Conservation (phyloP, 2,888 invertebrate genomes). For the Lamproptera curius region DNA sequence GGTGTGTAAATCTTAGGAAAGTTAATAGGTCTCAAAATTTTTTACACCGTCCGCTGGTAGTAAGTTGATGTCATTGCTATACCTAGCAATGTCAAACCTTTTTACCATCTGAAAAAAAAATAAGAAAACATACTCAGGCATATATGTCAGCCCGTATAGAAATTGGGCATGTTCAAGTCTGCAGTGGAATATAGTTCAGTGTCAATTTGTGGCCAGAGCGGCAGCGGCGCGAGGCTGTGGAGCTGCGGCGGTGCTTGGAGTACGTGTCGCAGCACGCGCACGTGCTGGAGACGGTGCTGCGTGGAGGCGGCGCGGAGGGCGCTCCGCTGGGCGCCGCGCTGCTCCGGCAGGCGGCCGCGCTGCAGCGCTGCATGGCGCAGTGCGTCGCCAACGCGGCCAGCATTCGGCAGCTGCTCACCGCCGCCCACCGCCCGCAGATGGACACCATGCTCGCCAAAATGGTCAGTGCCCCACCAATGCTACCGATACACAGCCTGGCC, state of each 20-base stretch:
- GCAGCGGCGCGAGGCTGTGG: slow-evolving; percentile 62
- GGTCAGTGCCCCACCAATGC: no score
- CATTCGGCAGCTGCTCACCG: slow-evolving; percentile 62
- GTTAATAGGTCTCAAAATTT: no score
- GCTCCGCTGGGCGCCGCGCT: slow-evolving; percentile 62
- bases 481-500: no score
- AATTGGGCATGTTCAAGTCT: no score
- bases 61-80: no score
- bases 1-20: no score
- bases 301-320: slow-evolving; percentile 36
- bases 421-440: slow-evolving; percentile 69
- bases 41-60: no score
- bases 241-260: slow-evolving; percentile 69
- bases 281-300: slow-evolving; percentile 65
- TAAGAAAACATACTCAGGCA: no score
- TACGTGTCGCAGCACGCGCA: slow-evolving; percentile 70
- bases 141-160: no score
- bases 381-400: slow-evolving; percentile 68
- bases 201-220: slow-evolving; percentile 48
- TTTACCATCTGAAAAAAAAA: no score
- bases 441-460: slow-evolving; percentile 71
- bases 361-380: slow-evolving; percentile 73
- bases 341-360: slow-evolving; percentile 64
- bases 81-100: no score
- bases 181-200: no score